phyloP scores from a whole-genome alignment of 2,888 invertebrate species.

The Hirtodrosophila cameraria region DNA sequence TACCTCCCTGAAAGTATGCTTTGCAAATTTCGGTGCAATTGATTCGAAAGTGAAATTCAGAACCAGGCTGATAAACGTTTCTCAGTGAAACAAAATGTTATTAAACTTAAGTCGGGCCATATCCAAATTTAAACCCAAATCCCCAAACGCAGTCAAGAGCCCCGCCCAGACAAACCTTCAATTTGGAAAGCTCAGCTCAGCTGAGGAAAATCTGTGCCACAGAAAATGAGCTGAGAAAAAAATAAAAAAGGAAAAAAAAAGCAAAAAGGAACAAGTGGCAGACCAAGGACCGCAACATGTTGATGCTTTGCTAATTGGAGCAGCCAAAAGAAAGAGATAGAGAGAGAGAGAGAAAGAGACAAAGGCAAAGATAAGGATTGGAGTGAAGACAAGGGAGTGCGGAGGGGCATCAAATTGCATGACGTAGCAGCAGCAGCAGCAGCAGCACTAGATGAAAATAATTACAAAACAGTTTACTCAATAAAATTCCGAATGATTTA shows the following conservation, averaged over 20 bases:
- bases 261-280: conserved; percentile 25
- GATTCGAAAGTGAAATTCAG: too few species aligned
- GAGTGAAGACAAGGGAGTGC: background rate
- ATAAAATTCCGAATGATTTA: conserved; percentile 75
- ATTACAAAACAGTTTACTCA: conserved; percentile 75
- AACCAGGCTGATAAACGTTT: too few species aligned
- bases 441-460: conserved; percentile 61
- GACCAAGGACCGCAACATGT: conserved; percentile 64
- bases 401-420: conserved; percentile 5
- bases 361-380: conserved; percentile 19
- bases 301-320: conserved; percentile 72
- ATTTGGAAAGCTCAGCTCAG: conserved; percentile 6
- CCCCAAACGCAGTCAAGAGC: conserved; percentile 9
- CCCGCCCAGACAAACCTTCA: background rate
- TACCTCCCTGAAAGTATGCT: too few species aligned
- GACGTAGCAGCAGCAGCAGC: conserved; percentile 28
- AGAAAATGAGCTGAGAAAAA: conserved; percentile 24
- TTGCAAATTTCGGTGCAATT: too few species aligned
- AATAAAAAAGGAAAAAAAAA: background rate
- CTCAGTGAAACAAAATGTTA: conserved; percentile 25
- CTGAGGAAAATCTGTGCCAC: conserved; percentile 39
- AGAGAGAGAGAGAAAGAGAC: background rate
- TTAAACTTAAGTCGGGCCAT: conserved; percentile 10
- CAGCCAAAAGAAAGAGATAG: conserved; percentile 40
- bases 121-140: conserved; percentile 20